Conservation (phyloP, 2,888 invertebrate genomes). For the Platypus cylindrus region DNA sequence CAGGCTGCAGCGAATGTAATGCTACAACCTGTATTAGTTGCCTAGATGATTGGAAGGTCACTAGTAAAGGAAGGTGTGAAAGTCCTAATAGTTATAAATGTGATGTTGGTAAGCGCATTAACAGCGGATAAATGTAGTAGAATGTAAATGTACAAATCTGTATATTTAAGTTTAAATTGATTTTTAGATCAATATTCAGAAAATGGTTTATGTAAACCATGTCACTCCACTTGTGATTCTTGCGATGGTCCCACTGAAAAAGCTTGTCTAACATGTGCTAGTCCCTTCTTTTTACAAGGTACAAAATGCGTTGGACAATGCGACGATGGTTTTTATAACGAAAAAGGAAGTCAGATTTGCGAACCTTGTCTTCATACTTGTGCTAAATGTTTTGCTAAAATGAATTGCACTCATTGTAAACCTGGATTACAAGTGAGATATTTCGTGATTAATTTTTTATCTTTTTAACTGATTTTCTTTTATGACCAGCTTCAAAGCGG, state of each 20-base stretch:
- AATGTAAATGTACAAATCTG: neutral
- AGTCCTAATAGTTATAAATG: slow-evolving; percentile 59
- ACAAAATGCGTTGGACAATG: slow-evolving; percentile 65
- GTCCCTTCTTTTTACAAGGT: slow-evolving; percentile 58
- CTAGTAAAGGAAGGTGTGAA: slow-evolving; percentile 62
- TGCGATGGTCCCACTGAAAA: slow-evolving; percentile 65
- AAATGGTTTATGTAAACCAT: slow-evolving; percentile 55
- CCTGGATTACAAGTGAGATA: slow-evolving; percentile 47
- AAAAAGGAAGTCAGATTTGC: slow-evolving; percentile 51
- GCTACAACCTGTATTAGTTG: slow-evolving; percentile 63
- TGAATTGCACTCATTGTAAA: slow-evolving; percentile 71
- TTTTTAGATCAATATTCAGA: slow-evolving; percentile 61
- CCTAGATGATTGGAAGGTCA: slow-evolving; percentile 59
- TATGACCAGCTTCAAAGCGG: slow-evolving; percentile 55
- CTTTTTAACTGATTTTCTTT: neutral
- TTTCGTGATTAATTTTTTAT: neutral
- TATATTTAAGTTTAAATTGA: neutral
- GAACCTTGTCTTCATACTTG: slow-evolving; percentile 71
- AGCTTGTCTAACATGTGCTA: slow-evolving; percentile 63
- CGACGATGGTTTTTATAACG: slow-evolving; percentile 54
- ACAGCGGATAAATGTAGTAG: neutral
- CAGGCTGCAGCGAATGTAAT: slow-evolving; percentile 66
- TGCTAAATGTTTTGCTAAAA: slow-evolving; percentile 59
- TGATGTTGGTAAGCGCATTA: slow-evolving; percentile 43
- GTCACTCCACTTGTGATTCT: slow-evolving; percentile 69